These are phyloP conservation scores for Nasonia longicornis DNA, from an alignment of 1,140 invertebrate genomes.

Conservation along the genomic window DNA sequence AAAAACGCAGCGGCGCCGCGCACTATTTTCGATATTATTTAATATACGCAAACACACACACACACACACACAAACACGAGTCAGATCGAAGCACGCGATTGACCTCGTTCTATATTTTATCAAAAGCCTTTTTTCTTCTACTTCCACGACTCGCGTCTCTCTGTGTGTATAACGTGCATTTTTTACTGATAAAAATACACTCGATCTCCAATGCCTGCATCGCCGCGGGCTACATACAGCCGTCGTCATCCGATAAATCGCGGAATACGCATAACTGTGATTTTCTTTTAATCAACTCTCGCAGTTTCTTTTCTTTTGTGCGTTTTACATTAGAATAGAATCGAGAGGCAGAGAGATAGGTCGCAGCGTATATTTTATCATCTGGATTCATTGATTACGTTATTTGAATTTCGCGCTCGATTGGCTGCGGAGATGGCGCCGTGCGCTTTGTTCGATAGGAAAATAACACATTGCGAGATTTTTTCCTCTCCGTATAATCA, in stretches of 20 bases:
- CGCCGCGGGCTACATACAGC: not conserved
- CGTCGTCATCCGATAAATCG: not conserved
- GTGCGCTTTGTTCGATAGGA: not conserved
- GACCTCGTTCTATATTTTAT: slow-evolving; percentile 16
- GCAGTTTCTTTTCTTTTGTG: not conserved
- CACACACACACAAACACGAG: not conserved
- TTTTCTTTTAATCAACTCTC: not conserved
- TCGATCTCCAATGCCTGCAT: not conserved
- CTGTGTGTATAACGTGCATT: no score
- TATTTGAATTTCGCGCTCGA: not conserved
- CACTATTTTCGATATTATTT: not conserved
- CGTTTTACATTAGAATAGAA: not conserved
- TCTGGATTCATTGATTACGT: not conserved
- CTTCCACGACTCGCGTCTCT: no score
- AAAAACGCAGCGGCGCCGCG: not conserved
- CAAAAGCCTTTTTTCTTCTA: not conserved
- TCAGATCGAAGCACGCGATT: not conserved
- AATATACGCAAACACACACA: not conserved
- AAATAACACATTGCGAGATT: not conserved
- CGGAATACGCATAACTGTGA: no score
- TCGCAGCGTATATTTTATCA: not conserved
- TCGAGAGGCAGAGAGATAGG: no score
- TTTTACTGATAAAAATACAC: slow-evolving; percentile 15
- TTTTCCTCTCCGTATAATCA: not conserved
- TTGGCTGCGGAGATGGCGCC: not conserved